phyloP scores from a whole-genome alignment of 2,797 vertebrate genomes.

The Amblyopsis hoosieri region DNA sequence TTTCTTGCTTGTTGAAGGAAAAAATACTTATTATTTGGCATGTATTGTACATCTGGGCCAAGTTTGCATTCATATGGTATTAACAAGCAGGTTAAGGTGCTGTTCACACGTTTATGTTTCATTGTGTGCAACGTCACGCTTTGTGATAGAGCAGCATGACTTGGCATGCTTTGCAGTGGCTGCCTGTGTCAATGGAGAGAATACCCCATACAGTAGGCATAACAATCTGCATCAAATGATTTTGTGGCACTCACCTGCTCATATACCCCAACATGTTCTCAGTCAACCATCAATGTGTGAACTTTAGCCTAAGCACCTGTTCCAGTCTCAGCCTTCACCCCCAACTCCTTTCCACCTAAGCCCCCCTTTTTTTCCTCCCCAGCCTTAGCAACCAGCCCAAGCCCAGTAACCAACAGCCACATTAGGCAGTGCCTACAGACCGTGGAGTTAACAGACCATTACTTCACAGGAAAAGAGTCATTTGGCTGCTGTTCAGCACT shows the following conservation, averaged over 20 bases:
- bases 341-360: constrained; percentile 44
- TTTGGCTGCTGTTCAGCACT: constrained; percentile 66
- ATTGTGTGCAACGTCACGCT: constrained; percentile 40
- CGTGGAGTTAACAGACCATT: constrained; percentile 70
- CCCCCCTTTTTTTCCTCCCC: constrained; percentile 42
- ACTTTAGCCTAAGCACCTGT: constrained; percentile 8
- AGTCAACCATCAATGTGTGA: not conserved
- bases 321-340: constrained; percentile 21
- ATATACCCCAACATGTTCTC: constrained; percentile 16
- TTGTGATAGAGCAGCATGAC: constrained; percentile 33
- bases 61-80: not conserved
- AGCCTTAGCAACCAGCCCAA: constrained; percentile 43
- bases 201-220: not conserved
- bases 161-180: constrained; percentile 31
- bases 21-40: too few relatives aligned
- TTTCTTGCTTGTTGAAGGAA: too few relatives aligned
- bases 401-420: constrained; percentile 59
- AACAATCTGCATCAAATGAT: constrained; percentile 13
- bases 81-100: constrained; percentile 2
- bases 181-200: constrained; percentile 45
- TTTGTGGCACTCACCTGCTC: constrained; percentile 25
- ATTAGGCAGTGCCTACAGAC: constrained; percentile 28
- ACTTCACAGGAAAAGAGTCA: constrained; percentile 75
- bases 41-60: not conserved
- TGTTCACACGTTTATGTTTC: constrained; percentile 18